Base-by-base conservation (phyloP, 2,888 invertebrate genomes). In the Netelia melanura region DNA sequence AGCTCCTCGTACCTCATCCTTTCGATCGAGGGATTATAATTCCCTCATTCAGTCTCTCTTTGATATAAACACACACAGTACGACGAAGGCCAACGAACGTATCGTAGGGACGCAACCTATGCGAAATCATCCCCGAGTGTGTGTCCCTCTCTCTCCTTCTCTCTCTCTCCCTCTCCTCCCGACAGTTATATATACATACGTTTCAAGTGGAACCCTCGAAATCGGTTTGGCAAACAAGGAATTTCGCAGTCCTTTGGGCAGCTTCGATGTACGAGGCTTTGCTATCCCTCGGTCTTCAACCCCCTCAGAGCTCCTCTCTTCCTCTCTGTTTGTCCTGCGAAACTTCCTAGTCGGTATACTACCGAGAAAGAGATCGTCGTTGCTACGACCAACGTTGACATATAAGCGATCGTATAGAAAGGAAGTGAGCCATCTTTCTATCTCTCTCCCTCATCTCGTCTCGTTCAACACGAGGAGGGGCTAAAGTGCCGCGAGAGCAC, bases 221-320 rank as follows among this genome's bases (percentile, higher is more conserved):
- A 85, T 82, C 85, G 85, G 65, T 83, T 85, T 44, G 76, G 72
- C 85, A 85, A 85, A 85, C 82, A 85, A 80, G 82, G 38, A 82
- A 85, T 85, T 85, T 83, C 72, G 62, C 79, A 85, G 82, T 56
- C 79, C 76, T 67, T 56, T 67, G 54, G 17, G 11, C 43, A 48
- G 14, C 48, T 48, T 48, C 48, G 48, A 48, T 48, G 48, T 14
- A 80, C 65, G 58, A 72, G 72, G 65, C 72, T 80, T 65, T 67
- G 3, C 56, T 38, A 38, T 8, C 38, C 38, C 75, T 72, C 48
- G 61, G 23, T 75, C n/a, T 43, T 43, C 10, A 21, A 44, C 17
- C 17, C 23, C 10, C 58, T 44, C 38, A 38, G 38, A 21, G 21
- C 21, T 21, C 17, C 80, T 80, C 44, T 67, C 44, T 72, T 72